Evolutionary conservation across 2,113 vertebrate genomes (phyloP).

Genomic region (Anhinga rufa): DNA sequence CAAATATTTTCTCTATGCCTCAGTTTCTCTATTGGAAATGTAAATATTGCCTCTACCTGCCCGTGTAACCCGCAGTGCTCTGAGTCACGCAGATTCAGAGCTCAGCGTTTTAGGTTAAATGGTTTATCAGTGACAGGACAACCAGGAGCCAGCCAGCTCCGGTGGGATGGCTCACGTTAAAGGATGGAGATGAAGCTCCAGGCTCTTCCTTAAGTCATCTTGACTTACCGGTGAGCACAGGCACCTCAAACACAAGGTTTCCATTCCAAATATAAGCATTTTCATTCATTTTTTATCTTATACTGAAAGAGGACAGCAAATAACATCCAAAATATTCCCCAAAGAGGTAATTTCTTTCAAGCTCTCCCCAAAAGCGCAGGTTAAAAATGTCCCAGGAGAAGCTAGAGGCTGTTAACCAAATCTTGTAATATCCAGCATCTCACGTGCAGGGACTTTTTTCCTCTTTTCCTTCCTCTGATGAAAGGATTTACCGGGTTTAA

Average conservation of each 20-base stretch:
- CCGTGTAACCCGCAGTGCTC: background rate
- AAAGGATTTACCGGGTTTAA: background rate
- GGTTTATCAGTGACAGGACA: background rate
- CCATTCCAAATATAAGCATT: background rate
- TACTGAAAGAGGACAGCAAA: background rate
- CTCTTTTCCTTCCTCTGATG: background rate
- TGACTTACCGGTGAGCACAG: background rate
- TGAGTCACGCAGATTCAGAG: background rate
- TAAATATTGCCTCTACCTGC: background rate
- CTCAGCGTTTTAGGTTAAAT: accelerated
- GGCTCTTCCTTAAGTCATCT: background rate
- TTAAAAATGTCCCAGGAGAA: background rate
- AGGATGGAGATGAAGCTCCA: background rate
- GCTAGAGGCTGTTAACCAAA: background rate
- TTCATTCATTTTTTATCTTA: background rate
- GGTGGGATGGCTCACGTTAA: background rate
- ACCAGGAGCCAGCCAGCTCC: background rate
- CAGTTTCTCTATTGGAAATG: background rate
- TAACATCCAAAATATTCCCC: background rate
- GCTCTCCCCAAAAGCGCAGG: background rate
- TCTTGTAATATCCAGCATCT: background rate
- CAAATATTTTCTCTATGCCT: background rate
- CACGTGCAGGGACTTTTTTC: background rate
- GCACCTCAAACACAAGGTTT: background rate
- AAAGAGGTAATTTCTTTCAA: background rate